Percentiles rank a stretch among this genome's conserved stretches.
Evolutionary conservation across 2,113 vertebrate species (phyloP).

Genomic region (Festucalex cinctus): DNA sequence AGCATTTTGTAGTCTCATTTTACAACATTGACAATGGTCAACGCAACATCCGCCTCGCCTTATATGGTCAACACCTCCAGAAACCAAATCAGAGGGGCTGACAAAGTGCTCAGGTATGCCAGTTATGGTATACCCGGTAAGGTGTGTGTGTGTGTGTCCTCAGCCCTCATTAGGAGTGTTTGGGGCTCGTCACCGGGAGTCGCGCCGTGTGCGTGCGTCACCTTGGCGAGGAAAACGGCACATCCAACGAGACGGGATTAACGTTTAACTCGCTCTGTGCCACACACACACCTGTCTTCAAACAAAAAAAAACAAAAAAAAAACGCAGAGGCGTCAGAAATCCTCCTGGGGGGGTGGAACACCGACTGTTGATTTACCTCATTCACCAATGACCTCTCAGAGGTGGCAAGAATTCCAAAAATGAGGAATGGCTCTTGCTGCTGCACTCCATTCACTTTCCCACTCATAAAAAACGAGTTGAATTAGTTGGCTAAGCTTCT

Average conservation of each 20-base stretch:
- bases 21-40: too few species aligned
- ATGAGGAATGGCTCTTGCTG: slow-evolving; percentile 54
- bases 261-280: slow-evolving; percentile 59
- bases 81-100: slow-evolving; percentile 24
- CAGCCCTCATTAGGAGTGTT: slow-evolving; percentile 73
- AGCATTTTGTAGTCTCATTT: too few species aligned
- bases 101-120: slow-evolving; percentile 62
- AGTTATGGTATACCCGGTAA: too few species aligned
- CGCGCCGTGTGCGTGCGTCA: slow-evolving; percentile 2
- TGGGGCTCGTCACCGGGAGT: slow-evolving; percentile 37
- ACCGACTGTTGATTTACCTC: slow-evolving; percentile 55
- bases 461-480: slow-evolving; percentile 57
- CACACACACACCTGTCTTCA: slow-evolving; percentile 51
- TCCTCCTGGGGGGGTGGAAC: slow-evolving; percentile 31
- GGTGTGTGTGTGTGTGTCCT: slow-evolving; percentile 44
- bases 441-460: slow-evolving; percentile 39
- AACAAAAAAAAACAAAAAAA: slow-evolving; percentile 10
- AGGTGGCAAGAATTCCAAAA: slow-evolving; percentile 65
- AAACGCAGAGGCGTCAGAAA: slow-evolving; percentile 38
- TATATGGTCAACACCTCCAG: slow-evolving; percentile 46
- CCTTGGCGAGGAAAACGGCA: slow-evolving; percentile 41
- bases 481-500: slow-evolving; percentile 45
- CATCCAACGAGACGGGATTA: slow-evolving; percentile 66
- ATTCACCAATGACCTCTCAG: slow-evolving; percentile 54
- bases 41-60: slow-evolving; percentile 32